Percentiles rank a stretch among this genome's conserved stretches.
Evolutionary conservation across 2,888 invertebrate genomes (phyloP).

Genomic region (Sicus ferrugineus): DNA sequence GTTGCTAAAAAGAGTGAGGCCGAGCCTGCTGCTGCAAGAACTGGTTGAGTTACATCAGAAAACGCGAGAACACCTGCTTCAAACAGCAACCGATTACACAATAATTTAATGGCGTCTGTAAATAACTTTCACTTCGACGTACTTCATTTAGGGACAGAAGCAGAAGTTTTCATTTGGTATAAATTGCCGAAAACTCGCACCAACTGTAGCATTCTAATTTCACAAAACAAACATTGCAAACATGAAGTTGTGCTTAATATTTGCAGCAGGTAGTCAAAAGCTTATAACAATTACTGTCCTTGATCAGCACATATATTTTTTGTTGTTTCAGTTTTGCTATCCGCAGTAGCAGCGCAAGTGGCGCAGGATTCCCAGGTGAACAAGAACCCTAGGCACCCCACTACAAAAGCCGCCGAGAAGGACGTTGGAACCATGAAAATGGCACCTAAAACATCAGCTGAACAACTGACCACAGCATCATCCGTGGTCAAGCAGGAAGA

Average conservation of each 20-base stretch:
- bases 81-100: not conserved
- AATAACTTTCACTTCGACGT: not conserved
- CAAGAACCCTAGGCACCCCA: not conserved
- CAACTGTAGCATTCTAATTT: conserved; percentile 28
- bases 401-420: not conserved
- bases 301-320: not conserved
- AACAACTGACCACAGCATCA: no score
- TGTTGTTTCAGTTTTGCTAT: conserved; percentile 49
- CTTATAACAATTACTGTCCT: not conserved
- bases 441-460: no score
- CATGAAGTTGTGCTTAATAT: conserved; percentile 38
- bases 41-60: conserved; percentile 14
- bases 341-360: conserved; percentile 50
- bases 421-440: not conserved
- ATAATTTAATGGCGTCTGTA: not conserved
- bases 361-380: conserved; percentile 29
- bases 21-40: not conserved
- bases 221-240: conserved; percentile 12
- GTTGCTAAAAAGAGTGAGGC: not conserved
- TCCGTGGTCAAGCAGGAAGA: no score
- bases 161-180: not conserved
- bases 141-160: not conserved
- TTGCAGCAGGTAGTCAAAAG: conserved; percentile 50
- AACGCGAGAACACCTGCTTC: not conserved
- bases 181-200: conserved; percentile 12